These are phyloP conservation scores for Tichodroma muraria DNA, from an alignment of 2,113 vertebrate genomes.

Conservation along the genomic window DNA sequence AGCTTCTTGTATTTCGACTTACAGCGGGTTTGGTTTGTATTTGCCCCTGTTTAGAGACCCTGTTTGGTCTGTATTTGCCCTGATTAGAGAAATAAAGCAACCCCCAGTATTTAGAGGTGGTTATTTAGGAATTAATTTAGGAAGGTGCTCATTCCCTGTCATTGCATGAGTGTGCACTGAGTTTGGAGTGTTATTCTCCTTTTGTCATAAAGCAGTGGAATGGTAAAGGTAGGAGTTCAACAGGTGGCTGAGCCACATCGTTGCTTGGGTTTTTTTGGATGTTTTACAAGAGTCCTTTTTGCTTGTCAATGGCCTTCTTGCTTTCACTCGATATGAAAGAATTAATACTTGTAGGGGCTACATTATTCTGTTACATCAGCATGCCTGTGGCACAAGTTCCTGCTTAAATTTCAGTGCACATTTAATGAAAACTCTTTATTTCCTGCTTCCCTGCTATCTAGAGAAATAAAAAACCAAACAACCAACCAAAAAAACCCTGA, in stretches of 20 bases:
- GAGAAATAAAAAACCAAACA: background rate
- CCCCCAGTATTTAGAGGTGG: rapidly evolving
- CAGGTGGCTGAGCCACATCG: background rate
- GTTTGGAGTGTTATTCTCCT: background rate
- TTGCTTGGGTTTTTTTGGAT: background rate
- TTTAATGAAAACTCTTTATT: background rate
- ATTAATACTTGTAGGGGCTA: background rate
- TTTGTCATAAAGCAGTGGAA: background rate
- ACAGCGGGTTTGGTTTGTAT: background rate
- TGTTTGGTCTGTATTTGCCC: background rate
- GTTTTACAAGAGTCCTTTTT: background rate
- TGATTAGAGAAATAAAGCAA: background rate
- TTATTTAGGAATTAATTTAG: background rate
- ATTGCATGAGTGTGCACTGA: background rate
- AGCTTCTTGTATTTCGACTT: background rate
- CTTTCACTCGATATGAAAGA: background rate
- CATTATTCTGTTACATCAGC: background rate
- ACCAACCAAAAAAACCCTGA: background rate
- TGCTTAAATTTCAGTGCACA: background rate
- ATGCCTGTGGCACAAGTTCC: background rate
- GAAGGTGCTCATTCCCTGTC: background rate
- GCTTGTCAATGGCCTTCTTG: background rate
- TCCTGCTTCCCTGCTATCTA: background rate
- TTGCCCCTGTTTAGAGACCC: no score
- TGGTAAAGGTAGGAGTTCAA: background rate